Conservation (phyloP, 2,888 invertebrate genomes). For the Laspeyria flexula region DNA sequence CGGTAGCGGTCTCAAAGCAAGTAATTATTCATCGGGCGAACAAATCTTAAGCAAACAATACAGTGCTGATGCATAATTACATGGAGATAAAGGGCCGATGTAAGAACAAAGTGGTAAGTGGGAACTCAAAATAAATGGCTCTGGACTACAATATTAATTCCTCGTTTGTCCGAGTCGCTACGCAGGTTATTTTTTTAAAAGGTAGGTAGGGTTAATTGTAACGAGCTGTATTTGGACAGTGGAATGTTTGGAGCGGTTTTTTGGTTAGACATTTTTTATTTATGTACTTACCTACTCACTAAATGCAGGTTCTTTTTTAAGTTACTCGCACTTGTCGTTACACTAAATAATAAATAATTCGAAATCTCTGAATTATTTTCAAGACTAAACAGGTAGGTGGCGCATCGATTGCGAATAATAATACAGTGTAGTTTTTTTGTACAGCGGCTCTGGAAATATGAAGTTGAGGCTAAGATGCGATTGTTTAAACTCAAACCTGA, state of each 20-base stretch:
- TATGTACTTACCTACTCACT: too few species aligned
- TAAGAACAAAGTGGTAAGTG: constrained; percentile 71
- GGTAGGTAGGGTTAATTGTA: constrained; percentile 73
- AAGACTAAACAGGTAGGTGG: too few species aligned
- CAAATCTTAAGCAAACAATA: constrained; percentile 72
- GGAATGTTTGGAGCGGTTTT: constrained; percentile 48
- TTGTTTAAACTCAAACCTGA: too few species aligned
- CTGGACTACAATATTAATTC: constrained; percentile 75
- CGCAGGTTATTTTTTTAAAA: constrained; percentile 64
- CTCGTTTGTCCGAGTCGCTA: constrained; percentile 73
- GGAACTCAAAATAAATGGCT: constrained; percentile 70
- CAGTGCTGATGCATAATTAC: constrained; percentile 74
- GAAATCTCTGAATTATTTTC: too few species aligned
- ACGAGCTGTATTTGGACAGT: constrained; percentile 57
- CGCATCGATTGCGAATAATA: too few species aligned
- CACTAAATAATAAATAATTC: too few species aligned
- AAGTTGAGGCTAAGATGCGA: too few species aligned
- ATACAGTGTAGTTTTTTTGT: too few species aligned
- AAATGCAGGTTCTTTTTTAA: background rate
- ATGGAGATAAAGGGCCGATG: constrained; percentile 62
- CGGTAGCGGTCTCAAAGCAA: constrained; percentile 45
- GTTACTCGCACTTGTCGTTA: background rate
- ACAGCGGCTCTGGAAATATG: too few species aligned
- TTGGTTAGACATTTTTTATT: constrained; percentile 16
- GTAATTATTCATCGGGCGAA: constrained; percentile 62